These are phyloP conservation scores for Montipora efflorescens DNA, from an alignment of 64 coral and sea anemone genomes.

Conservation along the genomic window DNA sequence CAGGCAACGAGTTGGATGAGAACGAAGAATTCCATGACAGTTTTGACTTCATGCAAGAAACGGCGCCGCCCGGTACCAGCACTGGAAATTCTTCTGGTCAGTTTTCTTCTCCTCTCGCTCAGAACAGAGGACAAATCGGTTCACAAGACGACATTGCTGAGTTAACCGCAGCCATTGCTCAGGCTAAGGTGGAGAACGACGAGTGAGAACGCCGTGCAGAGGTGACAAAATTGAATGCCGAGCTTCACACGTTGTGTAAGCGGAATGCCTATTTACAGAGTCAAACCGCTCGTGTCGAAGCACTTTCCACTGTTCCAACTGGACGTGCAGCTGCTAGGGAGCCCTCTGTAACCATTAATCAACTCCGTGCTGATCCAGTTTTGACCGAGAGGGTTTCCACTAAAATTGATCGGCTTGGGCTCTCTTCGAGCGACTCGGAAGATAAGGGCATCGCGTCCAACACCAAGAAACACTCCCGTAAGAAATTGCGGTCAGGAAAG, in stretches of 20 bases:
- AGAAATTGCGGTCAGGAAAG: neutral
- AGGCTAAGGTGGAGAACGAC: neutral
- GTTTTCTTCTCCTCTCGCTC: neutral
- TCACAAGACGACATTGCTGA: neutral
- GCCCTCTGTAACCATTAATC: no score
- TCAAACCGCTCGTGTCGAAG: neutral
- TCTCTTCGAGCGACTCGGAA: no score
- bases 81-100: neutral
- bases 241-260: neutral
- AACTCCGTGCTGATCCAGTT: no score
- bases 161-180: slow-evolving; percentile 7
- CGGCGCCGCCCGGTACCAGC: neutral
- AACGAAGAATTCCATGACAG: neutral
- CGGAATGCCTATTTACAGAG: slow-evolving; percentile 7
- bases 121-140: neutral
- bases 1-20: neutral
- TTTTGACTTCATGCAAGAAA: neutral
- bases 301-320: neutral
- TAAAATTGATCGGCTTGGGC: no score
- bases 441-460: no score
- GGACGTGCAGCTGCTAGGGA: neutral
- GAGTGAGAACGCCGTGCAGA: neutral
- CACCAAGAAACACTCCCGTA: no score
- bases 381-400: no score
- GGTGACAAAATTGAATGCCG: neutral